Evolutionary conservation across 2,888 invertebrate genomes (phyloP), one percentile per base, ranked within the genome.

Genomic region (Phengaris arion): DNA sequence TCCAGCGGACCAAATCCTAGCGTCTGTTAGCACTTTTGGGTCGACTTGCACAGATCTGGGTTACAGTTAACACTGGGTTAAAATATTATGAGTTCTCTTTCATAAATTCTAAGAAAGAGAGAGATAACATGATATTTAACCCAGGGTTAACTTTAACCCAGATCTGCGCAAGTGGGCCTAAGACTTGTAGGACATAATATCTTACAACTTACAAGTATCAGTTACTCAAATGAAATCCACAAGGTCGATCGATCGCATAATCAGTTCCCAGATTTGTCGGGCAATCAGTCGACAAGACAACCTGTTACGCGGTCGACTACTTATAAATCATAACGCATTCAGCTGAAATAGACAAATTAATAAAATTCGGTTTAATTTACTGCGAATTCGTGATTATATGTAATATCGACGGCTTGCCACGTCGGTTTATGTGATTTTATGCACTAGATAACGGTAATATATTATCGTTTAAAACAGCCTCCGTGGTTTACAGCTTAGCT

Each of bases 331-430:
- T 59, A 22, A 59, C 4, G 22, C 59, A 22, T 59, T 59, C 59
- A 22, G 59, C 59, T 59, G 59, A 59, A 59, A 15, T 15, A 59
- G 59, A 59, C 59, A 22, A 59, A 59, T 59, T 22, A 59, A 59
- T 59, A 59, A 59, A 59, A 59, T 59, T 9, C 59, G 0, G 59
- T 59, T 59, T 59, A 59, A 59, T 59, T 57, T n/a, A 57, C 59
- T 22, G 10, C 59, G 22, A 59, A 59, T 7, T 48, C 22, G 22
- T 59, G 4, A 59, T 15, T 59, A 22, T 59, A 22, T 22, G 22
- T 22, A 22, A 22, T 59, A 59, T 59, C 59, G 4, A 5, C 22
- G 59, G 57, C 7, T 10, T n/a, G 7, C 15, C 22, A 22, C 22
- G 59, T 48, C 48, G 6, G 48, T 59, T n/a, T 59, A 59, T 59